Percentiles rank a stretch among this genome's conserved stretches.
phyloP scores from a whole-genome alignment of 2,797 vertebrate species.

The Benthosema pterotum region DNA sequence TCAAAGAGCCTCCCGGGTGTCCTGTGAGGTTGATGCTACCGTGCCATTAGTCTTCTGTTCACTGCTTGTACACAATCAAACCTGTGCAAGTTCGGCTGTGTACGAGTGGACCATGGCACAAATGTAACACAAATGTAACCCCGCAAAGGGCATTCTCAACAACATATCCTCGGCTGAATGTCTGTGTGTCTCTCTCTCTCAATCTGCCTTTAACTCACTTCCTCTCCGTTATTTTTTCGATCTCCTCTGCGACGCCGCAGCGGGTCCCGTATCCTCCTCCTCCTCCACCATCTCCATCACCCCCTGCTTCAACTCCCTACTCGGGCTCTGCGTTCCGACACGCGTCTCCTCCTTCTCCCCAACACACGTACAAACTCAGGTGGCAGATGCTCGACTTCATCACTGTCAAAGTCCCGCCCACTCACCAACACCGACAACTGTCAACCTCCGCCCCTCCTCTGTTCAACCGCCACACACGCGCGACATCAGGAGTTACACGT shows the following conservation, averaged over 20 bases:
- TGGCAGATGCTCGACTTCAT: conserved; percentile 61
- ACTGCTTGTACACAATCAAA: not conserved
- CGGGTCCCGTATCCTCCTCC: too few species aligned
- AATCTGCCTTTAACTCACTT: conserved; percentile 24
- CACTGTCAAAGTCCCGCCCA: conserved; percentile 48
- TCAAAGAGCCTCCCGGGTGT: conserved; percentile 71
- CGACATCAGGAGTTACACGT: conserved; percentile 33
- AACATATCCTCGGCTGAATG: too few species aligned
- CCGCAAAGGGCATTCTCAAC: too few species aligned
- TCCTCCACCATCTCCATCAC: conserved; percentile 5
- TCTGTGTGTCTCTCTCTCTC: conserved; percentile 19
- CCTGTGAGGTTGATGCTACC: conserved; percentile 44
- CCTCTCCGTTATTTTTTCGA: conserved; percentile 12
- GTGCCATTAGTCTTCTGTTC: not conserved
- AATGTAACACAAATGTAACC: not conserved
- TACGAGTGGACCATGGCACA: not conserved
- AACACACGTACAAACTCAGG: conserved; percentile 47
- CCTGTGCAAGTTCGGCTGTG: too few species aligned
- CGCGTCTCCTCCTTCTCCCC: conserved; percentile 24
- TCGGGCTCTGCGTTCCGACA: not conserved
- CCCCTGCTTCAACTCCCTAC: not conserved
- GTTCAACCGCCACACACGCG: conserved; percentile 31
- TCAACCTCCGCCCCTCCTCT: conserved; percentile 35
- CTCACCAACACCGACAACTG: conserved; percentile 48
- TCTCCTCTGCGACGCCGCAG: conserved; percentile 29